phyloP scores from a whole-genome alignment of 64 coral and sea anemone species.

The Cladopsammia gracilis region DNA sequence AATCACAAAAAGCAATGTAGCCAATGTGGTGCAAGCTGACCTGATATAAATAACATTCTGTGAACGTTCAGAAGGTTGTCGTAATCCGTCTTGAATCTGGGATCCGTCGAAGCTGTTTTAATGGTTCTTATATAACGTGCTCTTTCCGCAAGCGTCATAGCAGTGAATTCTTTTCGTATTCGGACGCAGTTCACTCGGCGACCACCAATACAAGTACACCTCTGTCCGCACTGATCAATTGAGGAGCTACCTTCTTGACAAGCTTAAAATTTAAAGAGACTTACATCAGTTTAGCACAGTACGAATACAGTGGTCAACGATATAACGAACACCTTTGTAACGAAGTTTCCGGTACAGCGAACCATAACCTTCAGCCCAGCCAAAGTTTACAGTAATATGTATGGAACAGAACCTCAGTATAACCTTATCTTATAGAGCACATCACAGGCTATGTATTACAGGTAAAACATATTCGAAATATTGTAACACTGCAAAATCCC shows the following conservation, averaged over 20 bases:
- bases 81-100: constrained; percentile 42
- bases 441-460: too few relatives aligned
- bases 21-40: neutral
- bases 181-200: constrained; percentile 57
- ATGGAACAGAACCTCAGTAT: too few relatives aligned
- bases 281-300: too few relatives aligned
- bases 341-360: too few relatives aligned
- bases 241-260: constrained; percentile 57
- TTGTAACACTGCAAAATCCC: too few relatives aligned
- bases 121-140: constrained; percentile 41
- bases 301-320: too few relatives aligned
- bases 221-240: constrained; percentile 75
- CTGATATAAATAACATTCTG: neutral
- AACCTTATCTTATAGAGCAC: too few relatives aligned
- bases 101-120: constrained; percentile 69
- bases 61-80: constrained; percentile 57
- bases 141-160: constrained; percentile 66
- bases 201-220: constrained; percentile 64
- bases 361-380: too few relatives aligned
- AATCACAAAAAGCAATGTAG: too few relatives aligned
- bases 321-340: too few relatives aligned
- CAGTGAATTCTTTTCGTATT: constrained; percentile 83
- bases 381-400: too few relatives aligned
- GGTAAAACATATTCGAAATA: too few relatives aligned
- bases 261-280: constrained; percentile 22